These are phyloP conservation scores for Euwallacea fornicatus DNA, from an alignment of 1,140 invertebrate genomes.

Conservation along the genomic window DNA sequence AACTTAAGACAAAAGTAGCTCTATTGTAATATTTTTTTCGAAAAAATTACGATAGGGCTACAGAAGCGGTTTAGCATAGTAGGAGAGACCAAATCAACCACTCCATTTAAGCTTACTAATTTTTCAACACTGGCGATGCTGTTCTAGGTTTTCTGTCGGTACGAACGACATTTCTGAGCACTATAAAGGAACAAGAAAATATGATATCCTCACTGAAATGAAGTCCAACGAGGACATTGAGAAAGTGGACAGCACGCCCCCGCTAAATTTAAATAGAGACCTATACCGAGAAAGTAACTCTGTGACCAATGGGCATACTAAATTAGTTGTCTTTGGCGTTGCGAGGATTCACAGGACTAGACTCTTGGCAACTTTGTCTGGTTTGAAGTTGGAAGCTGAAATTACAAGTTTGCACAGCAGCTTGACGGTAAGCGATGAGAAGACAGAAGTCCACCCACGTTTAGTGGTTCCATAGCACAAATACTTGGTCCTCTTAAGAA, in stretches of 20 bases:
- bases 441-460: too few species aligned
- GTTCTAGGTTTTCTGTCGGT: conserved; percentile 55
- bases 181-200: conserved; percentile 59
- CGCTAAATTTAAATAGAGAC: conserved; percentile 40
- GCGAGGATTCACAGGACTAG: conserved; percentile 85
- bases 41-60: neutral
- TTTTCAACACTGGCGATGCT: neutral
- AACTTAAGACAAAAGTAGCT: too few species aligned
- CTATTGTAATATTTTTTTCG: too few species aligned
- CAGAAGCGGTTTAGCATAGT: too few species aligned
- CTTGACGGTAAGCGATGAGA: conserved; percentile 57
- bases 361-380: conserved; percentile 86
- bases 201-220: conserved; percentile 54
- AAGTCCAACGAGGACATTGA: conserved; percentile 57
- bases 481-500: too few species aligned
- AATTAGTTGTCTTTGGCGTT: conserved; percentile 61
- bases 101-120: too few species aligned
- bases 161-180: conserved; percentile 57
- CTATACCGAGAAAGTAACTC: conserved; percentile 27
- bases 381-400: conserved; percentile 89
- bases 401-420: conserved; percentile 81
- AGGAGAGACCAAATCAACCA: too few species aligned
- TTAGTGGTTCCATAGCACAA: too few species aligned
- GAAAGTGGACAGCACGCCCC: conserved; percentile 48
- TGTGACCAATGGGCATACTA: conserved; percentile 46